Percentiles rank a stretch among this genome's conserved stretches.
Conservation (phyloP, 2,797 vertebrate genomes). For the Salmo trutta region DNA sequence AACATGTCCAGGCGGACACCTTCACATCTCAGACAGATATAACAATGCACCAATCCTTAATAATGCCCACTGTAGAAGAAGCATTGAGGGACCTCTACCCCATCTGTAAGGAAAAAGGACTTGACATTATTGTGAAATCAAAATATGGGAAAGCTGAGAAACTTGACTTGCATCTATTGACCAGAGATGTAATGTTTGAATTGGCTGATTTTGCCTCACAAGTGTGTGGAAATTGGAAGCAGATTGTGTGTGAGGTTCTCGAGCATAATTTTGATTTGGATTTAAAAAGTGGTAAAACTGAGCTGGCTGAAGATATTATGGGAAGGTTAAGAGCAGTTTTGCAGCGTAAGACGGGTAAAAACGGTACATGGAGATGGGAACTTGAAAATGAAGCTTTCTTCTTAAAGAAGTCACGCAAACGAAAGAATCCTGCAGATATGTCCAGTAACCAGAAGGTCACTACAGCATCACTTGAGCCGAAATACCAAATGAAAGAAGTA, state of each 20-base stretch:
- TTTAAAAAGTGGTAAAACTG: not conserved
- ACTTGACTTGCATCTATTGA: constrained; percentile 3
- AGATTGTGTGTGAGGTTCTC: constrained; percentile 19
- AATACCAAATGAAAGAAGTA: not conserved
- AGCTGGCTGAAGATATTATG: not conserved
- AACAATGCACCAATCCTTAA: not conserved
- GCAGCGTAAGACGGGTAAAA: not conserved
- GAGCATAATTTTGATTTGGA: constrained; percentile 36
- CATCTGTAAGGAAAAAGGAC: constrained; percentile 22
- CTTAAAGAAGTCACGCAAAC: not conserved
- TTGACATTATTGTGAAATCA: constrained; percentile 12
- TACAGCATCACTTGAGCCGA: not conserved
- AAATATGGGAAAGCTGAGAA: constrained; percentile 18
- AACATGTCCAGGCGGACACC: no score
- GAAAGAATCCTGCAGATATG: not conserved
- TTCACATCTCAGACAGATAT: no score
- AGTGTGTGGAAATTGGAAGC: constrained; percentile 24
- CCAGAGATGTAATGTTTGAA: constrained; percentile 33
- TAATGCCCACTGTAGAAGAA: not conserved
- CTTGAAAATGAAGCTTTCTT: not conserved
- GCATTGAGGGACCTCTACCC: not conserved
- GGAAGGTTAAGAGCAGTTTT: constrained; percentile 5
- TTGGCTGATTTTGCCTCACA: constrained; percentile 37
- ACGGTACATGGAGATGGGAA: not conserved
- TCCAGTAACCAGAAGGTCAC: not conserved